Conservation (phyloP, 2,113 vertebrate genomes). For the Oxyura jamaicensis region DNA sequence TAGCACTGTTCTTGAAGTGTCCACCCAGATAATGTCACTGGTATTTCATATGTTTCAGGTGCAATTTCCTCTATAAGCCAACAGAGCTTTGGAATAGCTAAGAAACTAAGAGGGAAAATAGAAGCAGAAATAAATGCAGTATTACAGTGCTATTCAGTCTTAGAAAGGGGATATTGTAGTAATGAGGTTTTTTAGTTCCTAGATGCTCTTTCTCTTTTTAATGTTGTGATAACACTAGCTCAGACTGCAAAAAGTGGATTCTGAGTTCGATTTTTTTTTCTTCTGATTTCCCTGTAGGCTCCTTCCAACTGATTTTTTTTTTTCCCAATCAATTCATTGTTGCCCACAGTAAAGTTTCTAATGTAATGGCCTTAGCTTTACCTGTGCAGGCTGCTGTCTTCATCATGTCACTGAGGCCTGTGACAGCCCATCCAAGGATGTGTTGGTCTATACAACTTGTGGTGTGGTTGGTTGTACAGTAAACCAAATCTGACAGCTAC, state of each 20-base stretch:
- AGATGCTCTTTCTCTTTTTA: not conserved
- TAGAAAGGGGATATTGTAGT: not conserved
- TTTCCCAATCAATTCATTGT: not conserved
- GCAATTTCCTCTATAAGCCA: not conserved
- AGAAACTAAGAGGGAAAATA: not conserved
- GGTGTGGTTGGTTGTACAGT: not conserved
- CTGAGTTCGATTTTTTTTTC: not conserved
- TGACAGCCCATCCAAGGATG: not conserved
- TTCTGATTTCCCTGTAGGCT: not conserved
- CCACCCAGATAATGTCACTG: not conserved
- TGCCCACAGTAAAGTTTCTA: not conserved
- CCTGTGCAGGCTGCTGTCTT: not conserved
- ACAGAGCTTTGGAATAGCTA: not conserved
- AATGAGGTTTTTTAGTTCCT: slow-evolving; percentile 5
- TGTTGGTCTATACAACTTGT: not conserved
- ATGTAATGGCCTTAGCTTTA: not conserved
- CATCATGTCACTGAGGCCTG: not conserved
- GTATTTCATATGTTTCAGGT: not conserved
- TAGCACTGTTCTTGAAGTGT: not conserved
- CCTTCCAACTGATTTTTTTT: not conserved
- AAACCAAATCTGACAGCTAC: not conserved
- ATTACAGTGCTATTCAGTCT: not conserved
- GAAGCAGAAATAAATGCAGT: not conserved
- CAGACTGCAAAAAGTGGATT: not conserved
- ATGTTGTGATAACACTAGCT: not conserved